Evolutionary conservation across 2,113 vertebrate species (phyloP), one percentile per base, ranked within the genome.

Genomic region (Lepisosteus oculatus): DNA sequence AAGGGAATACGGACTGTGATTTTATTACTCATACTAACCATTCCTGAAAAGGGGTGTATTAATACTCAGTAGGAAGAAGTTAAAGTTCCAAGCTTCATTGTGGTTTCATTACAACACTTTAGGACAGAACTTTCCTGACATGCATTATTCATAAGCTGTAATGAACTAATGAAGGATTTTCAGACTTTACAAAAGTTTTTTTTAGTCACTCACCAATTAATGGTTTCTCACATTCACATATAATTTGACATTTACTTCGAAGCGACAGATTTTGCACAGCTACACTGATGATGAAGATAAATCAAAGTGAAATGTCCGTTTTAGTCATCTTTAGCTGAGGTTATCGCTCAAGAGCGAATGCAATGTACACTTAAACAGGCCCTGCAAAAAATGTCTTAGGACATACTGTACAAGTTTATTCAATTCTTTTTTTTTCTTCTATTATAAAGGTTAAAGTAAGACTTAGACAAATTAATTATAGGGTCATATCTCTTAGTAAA

Each of bases 1-100:
- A 89, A 91, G 88, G 90, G 90, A 89, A 91, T 87, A 89, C 91
- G 91, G 95, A 95, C 93, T 94, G 95, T 95, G 95, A 93, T 94
- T 96, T 96, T 95, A 96, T 95, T 95, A 94, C 94, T 90, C 85
- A 85, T 86, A 89, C 90, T 87, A 90, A 88, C 86, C 82, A 86
- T 83, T 78, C 80, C 85, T 71, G 54, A 77, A 55, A 83, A 85
- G 88, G 87, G 85, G 78, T 82, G 84, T 84, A 75, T 80, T 77
- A 74, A 54, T 3, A 13, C 3, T 59, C 55, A 72, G 82, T 81
- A 78, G 79, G 76, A 73, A 70, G 73, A 67, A 74, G 65, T 71
- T 71, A 73, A 62, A 69, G 55, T 57, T 72, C 67, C 74, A 76
- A 74, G 73, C 65, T 74, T 76, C 69, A 78, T 70, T 74, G 77